These are phyloP conservation scores for Andinoacara biseriatus DNA, from an alignment of 2,113 vertebrate genomes.

Conservation along the genomic window DNA sequence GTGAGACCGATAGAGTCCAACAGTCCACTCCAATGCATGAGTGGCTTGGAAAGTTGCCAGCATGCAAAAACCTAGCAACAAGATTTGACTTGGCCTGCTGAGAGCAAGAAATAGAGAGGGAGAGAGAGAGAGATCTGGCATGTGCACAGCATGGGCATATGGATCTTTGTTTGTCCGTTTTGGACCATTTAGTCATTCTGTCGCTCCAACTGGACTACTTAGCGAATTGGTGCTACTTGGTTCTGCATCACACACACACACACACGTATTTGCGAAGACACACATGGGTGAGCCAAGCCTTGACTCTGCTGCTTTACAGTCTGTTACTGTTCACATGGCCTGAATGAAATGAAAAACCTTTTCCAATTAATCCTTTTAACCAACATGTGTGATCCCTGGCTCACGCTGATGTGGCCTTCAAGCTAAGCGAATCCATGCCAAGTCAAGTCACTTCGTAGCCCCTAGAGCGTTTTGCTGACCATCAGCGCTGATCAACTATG, in stretches of 20 bases:
- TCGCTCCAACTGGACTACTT: constrained; percentile 79
- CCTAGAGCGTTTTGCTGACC: constrained; percentile 50
- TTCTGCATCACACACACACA: constrained; percentile 47
- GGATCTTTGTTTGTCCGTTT: constrained; percentile 77
- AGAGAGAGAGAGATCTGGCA: constrained; percentile 54
- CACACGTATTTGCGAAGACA: constrained; percentile 17
- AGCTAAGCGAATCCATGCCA: constrained; percentile 47
- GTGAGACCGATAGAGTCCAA: constrained; percentile 60
- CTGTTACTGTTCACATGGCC: constrained; percentile 72
- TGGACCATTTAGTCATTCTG: constrained; percentile 80
- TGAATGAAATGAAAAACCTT: constrained; percentile 71
- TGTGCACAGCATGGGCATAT: constrained; percentile 74
- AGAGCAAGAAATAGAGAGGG: constrained; percentile 22
- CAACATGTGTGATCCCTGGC: constrained; percentile 75
- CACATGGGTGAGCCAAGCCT: constrained; percentile 46
- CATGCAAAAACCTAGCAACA: constrained; percentile 79
- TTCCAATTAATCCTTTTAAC: constrained; percentile 78
- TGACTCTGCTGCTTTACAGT: constrained; percentile 68
- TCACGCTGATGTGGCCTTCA: constrained; percentile 34
- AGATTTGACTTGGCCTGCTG: constrained; percentile 73
- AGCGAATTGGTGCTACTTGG: constrained; percentile 75
- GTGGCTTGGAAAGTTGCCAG: constrained; percentile 74
- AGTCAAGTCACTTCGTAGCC: constrained; percentile 57
- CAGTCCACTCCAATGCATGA: constrained; percentile 76
- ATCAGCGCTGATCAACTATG: constrained; percentile 26